phyloP scores from a whole-genome alignment of 2,888 invertebrate genomes.

The Rhodophaea formosa region DNA sequence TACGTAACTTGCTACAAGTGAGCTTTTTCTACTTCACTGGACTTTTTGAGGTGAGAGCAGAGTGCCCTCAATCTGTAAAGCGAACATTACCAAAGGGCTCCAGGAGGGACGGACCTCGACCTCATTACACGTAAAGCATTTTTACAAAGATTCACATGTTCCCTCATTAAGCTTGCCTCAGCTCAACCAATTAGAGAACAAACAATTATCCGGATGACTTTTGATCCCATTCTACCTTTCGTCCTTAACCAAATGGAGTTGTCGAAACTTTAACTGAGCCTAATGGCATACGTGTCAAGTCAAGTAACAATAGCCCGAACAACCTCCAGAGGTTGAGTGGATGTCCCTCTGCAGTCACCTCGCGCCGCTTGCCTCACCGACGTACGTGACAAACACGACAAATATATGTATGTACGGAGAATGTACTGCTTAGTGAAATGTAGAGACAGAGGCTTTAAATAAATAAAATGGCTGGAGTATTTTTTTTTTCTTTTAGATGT shows the following conservation, averaged over 20 bases:
- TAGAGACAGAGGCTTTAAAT: neutral
- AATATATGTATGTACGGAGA: slow-evolving; percentile 4
- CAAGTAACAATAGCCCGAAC: neutral
- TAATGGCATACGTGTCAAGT: slow-evolving; percentile 8
- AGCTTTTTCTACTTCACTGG: no score
- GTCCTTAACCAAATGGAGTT: slow-evolving; percentile 7
- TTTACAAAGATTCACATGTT: neutral
- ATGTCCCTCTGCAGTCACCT: slow-evolving; percentile 14
- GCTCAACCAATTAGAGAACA: neutral
- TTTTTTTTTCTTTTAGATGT: no score
- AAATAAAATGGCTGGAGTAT: neutral
- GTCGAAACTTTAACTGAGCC: neutral
- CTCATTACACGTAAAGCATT: no score
- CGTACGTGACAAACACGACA: slow-evolving; percentile 12
- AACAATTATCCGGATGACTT: neutral
- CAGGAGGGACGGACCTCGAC: no score
- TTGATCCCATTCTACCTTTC: neutral
- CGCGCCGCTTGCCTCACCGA: slow-evolving; percentile 13
- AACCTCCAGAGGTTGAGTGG: slow-evolving; percentile 5
- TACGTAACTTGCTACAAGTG: no score
- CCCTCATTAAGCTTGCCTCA: neutral
- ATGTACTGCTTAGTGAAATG: neutral
- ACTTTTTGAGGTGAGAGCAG: no score
- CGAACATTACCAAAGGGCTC: no score
- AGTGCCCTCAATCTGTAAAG: no score